Conservation (phyloP, 2,797 vertebrate genomes). For the Anableps anableps region DNA sequence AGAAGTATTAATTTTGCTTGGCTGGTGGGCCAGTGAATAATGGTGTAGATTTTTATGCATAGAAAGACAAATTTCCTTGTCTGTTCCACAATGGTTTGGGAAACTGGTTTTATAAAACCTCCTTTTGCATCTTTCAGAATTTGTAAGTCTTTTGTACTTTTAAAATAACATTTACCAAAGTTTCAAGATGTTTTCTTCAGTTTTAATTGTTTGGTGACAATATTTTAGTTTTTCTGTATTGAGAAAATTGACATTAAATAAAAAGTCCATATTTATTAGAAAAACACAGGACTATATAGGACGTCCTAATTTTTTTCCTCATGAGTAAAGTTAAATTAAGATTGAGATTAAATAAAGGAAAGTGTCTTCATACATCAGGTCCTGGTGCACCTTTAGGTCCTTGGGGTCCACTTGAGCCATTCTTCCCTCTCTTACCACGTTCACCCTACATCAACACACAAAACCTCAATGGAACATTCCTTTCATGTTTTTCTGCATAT, state of each 20-base stretch:
- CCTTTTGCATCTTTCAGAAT: background rate
- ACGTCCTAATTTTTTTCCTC: background rate
- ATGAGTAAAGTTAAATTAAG: background rate
- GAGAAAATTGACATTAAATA: background rate
- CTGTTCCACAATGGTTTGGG: too few species aligned
- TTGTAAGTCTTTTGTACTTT: background rate
- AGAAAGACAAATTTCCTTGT: too few species aligned
- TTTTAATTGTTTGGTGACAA: background rate
- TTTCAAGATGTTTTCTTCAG: background rate
- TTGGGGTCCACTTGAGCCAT: slow-evolving; percentile 78
- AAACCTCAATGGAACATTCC: background rate
- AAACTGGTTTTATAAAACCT: too few species aligned
- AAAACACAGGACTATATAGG: background rate
- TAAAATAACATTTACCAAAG: background rate
- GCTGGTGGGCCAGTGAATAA: too few species aligned
- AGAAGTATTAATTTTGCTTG: too few species aligned
- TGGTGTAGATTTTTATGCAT: too few species aligned
- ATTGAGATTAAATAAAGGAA: background rate
- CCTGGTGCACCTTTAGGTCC: slow-evolving; percentile 81
- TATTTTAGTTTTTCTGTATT: background rate
- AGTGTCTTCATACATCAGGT: slow-evolving; percentile 73
- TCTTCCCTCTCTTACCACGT: slow-evolving; percentile 85
- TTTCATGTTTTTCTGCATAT: background rate
- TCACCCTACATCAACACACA: slow-evolving; percentile 79
- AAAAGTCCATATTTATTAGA: background rate